Base-by-base conservation (phyloP, 2,797 vertebrate species). In the Selene dorsalis region DNA sequence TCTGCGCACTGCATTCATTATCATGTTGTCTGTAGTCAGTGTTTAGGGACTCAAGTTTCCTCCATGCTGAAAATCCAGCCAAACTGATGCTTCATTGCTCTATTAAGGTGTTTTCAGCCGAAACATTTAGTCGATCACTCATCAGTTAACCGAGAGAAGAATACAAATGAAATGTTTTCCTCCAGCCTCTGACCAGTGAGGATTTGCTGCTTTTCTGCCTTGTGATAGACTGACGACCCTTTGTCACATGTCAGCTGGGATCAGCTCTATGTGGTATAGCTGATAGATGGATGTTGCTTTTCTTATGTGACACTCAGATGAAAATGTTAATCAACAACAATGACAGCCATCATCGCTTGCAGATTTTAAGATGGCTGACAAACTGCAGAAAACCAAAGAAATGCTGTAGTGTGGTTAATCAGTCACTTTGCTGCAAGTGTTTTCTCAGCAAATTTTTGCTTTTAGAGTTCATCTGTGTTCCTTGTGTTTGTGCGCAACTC, bases 391-490 rank as follows among this genome's bases (percentile, higher is more conserved):
- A 80, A 45, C 16, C 53, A 20, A 64, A 38, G 38, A 55, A 8
- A 62, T 48, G 22, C 58, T 57, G 20, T 39, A 16, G 7, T 77
- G 58, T 76, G 11, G 0, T 69, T 20, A 45, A 32, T 63, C 3
- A 71, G 32, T 66, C 20, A 41, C n/a, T 13, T 55, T 3, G 11
- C 3, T 39, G 22, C 4, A 39, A 59, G 22, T 45, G 14, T 72
- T 81, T 73, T 66, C 24, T 43, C 32, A 28, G 59, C 68, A 55
- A 39, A 30, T 50, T 78, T 62, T 65, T 35, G 35, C 35, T 26
- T 57, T 73, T 45, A 60, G 18, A 47, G 11, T 39, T 56, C 60
- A 53, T 62, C 50, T 64, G 59, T n/a, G 58, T 60, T 60, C 4
- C 14, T 38, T 52, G 35, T 11, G 1, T 60, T 35, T 48, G 45